These are phyloP conservation scores for Cygnus atratus DNA, from an alignment of 2,113 vertebrate species.

Conservation along the genomic window DNA sequence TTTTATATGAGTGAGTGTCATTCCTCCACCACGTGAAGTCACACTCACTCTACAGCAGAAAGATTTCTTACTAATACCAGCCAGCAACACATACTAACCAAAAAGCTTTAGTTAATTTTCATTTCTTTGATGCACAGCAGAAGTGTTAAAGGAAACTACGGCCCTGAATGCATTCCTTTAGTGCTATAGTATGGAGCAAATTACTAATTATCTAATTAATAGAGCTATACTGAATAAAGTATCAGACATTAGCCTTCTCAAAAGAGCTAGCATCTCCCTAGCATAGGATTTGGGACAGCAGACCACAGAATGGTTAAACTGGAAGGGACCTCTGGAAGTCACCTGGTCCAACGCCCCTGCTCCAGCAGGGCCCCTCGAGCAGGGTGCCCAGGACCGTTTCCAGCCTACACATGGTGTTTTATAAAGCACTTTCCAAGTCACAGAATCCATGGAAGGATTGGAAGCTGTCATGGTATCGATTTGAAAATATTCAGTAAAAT, in stretches of 20 bases:
- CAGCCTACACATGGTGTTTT: background rate
- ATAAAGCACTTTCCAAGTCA: background rate
- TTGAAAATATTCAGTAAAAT: background rate
- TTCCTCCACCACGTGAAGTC: background rate
- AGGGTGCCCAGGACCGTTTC: background rate
- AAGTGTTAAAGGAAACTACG: background rate
- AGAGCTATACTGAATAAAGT: background rate
- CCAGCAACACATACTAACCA: background rate
- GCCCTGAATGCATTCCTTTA: background rate
- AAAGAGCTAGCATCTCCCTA: background rate
- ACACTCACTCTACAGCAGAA: background rate
- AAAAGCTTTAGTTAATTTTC: background rate
- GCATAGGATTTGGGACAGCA: background rate
- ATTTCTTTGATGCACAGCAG: background rate
- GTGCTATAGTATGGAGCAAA: background rate
- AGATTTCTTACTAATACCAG: background rate
- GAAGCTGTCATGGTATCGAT: background rate
- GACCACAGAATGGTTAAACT: background rate
- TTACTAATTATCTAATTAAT: background rate
- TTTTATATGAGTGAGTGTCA: background rate
- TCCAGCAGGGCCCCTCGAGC: background rate
- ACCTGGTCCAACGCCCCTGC: background rate
- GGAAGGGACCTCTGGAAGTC: background rate
- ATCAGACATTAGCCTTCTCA: background rate
- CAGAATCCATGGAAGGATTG: background rate